Evolutionary conservation across 2,113 vertebrate genomes (phyloP).

Genomic region (Callopanchax toddi): DNA sequence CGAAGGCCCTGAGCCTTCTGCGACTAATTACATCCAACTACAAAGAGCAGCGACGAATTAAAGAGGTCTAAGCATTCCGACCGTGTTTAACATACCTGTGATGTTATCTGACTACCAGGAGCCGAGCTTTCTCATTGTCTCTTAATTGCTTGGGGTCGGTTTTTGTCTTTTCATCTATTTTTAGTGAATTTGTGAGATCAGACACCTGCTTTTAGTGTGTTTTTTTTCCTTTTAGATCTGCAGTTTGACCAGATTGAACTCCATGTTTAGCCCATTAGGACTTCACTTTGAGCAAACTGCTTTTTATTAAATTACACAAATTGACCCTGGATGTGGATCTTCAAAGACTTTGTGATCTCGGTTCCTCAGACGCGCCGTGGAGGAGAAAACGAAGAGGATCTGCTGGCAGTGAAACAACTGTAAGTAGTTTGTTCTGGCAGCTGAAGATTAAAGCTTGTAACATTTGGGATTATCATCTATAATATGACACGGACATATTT

Average conservation of each 20-base stretch:
- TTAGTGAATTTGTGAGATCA: no score
- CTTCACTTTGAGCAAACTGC: slow-evolving; percentile 1
- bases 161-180: no score
- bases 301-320: neutral
- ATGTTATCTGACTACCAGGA: slow-evolving; percentile 51
- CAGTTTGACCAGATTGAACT: neutral
- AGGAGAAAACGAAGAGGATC: slow-evolving; percentile 17
- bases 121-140: slow-evolving; percentile 16
- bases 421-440: slow-evolving; percentile 5
- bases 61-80: slow-evolving; percentile 59
- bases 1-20: slow-evolving; percentile 32
- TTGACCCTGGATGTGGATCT: slow-evolving; percentile 15
- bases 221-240: slow-evolving; percentile 3
- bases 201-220: slow-evolving; percentile 17
- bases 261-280: neutral
- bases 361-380: neutral
- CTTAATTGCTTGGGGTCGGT: neutral
- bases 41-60: slow-evolving; percentile 62
- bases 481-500: slow-evolving; percentile 27
- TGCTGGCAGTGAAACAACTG: neutral
- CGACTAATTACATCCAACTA: slow-evolving; percentile 64
- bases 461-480: slow-evolving; percentile 18
- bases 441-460: slow-evolving; percentile 23
- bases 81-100: slow-evolving; percentile 67
- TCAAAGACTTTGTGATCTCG: slow-evolving; percentile 5